These are phyloP conservation scores for Gallinago paraguaiae DNA, from an alignment of 2,113 vertebrate genomes.

Conservation along the genomic window DNA sequence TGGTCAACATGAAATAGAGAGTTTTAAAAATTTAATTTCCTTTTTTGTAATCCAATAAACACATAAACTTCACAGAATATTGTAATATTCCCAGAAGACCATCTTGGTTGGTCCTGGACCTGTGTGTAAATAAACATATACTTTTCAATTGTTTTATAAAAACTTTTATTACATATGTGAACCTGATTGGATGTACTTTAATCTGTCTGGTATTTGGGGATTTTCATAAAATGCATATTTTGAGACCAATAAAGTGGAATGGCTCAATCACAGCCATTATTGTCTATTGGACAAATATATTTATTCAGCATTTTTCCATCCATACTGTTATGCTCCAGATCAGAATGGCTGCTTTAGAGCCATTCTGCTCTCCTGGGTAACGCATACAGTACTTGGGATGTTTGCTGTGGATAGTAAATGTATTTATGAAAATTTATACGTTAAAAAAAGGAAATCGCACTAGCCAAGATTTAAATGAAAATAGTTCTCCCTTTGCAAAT, in stretches of 20 bases:
- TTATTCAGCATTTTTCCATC: slow-evolving; percentile 32
- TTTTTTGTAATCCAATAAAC: slow-evolving; percentile 28
- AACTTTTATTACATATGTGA: slow-evolving; percentile 66
- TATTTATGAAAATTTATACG: slow-evolving; percentile 56
- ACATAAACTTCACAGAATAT: slow-evolving; percentile 28
- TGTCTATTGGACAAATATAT: slow-evolving; percentile 51
- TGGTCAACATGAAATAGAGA: neutral
- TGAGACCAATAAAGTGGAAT: slow-evolving; percentile 53
- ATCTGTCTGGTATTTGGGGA: slow-evolving; percentile 66
- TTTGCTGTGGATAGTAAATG: slow-evolving; percentile 61
- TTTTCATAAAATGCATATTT: slow-evolving; percentile 62
- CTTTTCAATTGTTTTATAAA: slow-evolving; percentile 69
- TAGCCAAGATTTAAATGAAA: slow-evolving; percentile 53
- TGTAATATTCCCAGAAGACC: slow-evolving; percentile 53
- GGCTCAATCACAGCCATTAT: slow-evolving; percentile 63
- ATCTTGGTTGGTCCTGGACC: slow-evolving; percentile 61
- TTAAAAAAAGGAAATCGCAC: slow-evolving; percentile 37
- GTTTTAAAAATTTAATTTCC: slow-evolving; percentile 23
- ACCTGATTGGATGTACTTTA: slow-evolving; percentile 66
- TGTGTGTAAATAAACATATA: slow-evolving; percentile 63
- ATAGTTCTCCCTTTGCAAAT: slow-evolving; percentile 27
- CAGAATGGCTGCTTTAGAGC: slow-evolving; percentile 67
- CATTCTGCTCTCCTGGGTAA: slow-evolving; percentile 65
- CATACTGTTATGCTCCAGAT: slow-evolving; percentile 47
- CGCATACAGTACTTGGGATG: slow-evolving; percentile 25